Evolutionary conservation across 1,140 invertebrate genomes (phyloP).

Genomic region (Anastrepha obliqua): DNA sequence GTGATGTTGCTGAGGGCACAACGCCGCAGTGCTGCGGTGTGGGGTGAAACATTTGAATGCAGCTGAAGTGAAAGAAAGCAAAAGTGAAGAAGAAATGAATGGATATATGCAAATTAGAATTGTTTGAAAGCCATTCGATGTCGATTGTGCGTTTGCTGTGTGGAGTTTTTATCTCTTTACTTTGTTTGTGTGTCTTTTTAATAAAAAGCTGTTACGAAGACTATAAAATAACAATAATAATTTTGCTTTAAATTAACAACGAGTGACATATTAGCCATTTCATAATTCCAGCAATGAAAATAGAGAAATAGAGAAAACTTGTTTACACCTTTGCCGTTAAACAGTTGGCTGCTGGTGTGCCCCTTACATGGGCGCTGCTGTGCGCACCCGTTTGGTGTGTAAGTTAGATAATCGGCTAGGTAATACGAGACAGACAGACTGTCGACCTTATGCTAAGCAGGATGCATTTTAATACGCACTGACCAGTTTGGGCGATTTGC

Average conservation of each 20-base stretch:
- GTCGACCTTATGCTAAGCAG: conserved; percentile 6
- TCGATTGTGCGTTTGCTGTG: not conserved
- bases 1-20: not conserved
- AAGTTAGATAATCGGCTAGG: conserved; percentile 32
- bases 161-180: not conserved
- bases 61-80: not conserved
- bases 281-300: not conserved
- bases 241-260: conserved; percentile 40
- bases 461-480: conserved; percentile 62
- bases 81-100: conserved; percentile 31
- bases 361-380: not conserved
- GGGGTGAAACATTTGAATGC: not conserved
- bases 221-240: conserved; percentile 26
- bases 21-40: not conserved
- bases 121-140: not conserved
- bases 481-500: conserved; percentile 63
- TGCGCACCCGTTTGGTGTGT: not conserved
- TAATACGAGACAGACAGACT: no score
- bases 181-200: not conserved
- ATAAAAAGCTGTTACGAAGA: conserved; percentile 4
- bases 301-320: not conserved
- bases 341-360: not conserved
- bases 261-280: not conserved
- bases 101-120: conserved; percentile 44
- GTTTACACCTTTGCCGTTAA: conserved; percentile 8